phyloP scores from a whole-genome alignment of 2,113 vertebrate species.

The Zosterops japonicus region DNA sequence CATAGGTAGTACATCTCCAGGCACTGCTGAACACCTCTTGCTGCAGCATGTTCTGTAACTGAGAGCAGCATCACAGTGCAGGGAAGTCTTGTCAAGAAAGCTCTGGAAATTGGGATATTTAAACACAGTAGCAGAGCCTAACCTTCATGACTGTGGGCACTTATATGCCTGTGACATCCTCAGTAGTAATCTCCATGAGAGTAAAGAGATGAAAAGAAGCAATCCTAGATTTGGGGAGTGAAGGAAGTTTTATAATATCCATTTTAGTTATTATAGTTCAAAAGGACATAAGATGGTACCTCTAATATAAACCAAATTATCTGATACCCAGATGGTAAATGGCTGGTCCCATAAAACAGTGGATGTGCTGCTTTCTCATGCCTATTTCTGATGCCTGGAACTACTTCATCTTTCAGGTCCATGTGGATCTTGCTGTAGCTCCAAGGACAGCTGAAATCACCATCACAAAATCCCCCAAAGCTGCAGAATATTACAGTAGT shows the following conservation, averaged over 20 bases:
- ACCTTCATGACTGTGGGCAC: not conserved
- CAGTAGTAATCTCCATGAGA: not conserved
- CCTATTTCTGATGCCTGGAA: not conserved
- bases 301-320: not conserved
- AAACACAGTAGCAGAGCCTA: not conserved
- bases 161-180: not conserved
- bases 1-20: not conserved
- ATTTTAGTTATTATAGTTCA: not conserved
- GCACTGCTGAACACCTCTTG: not conserved
- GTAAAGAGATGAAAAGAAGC: not conserved
- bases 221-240: not conserved
- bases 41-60: not conserved
- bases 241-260: not conserved
- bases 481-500: not conserved
- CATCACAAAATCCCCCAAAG: not conserved
- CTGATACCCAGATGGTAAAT: not conserved
- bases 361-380: not conserved
- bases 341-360: not conserved
- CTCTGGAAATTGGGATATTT: not conserved
- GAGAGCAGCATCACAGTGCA: not conserved
- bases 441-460: not conserved
- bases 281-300: not conserved
- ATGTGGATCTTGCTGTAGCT: not conserved
- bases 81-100: not conserved
- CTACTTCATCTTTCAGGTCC: not conserved